Base-by-base conservation (phyloP, 2,797 vertebrate genomes). In the Anableps anableps region DNA sequence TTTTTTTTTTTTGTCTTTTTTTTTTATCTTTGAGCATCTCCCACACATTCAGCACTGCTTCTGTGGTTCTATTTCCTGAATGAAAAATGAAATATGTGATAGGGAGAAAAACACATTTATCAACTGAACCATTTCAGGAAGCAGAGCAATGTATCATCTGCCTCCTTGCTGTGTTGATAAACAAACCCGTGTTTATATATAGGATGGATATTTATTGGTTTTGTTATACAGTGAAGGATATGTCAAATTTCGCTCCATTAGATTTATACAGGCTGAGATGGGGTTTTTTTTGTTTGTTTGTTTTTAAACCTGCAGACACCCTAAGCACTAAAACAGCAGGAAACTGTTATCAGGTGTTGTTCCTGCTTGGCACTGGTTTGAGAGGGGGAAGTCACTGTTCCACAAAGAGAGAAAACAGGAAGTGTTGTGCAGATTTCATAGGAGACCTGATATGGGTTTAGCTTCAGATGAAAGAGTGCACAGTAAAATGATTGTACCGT, bases 21-120 rank as follows among this genome's bases (percentile, higher is more conserved):
- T 68, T 47, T 82, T n/a, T 43, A 41, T 70, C 72, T 79, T 75
- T 76, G 71, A 83, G 66, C 80, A 43, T 75, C 50, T 77, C 43
- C 82, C 55, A 7, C 72, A 58, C 83, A 75, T 38, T 11, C 31
- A 1, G 75, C 16, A 21, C 53, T 60, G 55, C 72, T 45, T 82
- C 72, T 76, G 75, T 73, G 55, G 80, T 78, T 88, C 68, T 78
- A 77, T 89, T 86, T 85, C 79, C 13, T 70, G 74, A 74, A 64
- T 53, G 81, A 58, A 77, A 79, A 82, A 85, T 85, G 62, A 83
- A 88, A 91, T 64, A 76, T 85, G 72, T 70, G 82, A 75, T 74
- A 34, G 13, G 45, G 58, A 29, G 14, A 29, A n/a, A 2, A 38
- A 81, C 79, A 79, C 79, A 91, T 90, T 88, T 78, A 83, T 90